Base-by-base conservation (phyloP, 2,797 vertebrate species). In the Halcyon smyrnensis region DNA sequence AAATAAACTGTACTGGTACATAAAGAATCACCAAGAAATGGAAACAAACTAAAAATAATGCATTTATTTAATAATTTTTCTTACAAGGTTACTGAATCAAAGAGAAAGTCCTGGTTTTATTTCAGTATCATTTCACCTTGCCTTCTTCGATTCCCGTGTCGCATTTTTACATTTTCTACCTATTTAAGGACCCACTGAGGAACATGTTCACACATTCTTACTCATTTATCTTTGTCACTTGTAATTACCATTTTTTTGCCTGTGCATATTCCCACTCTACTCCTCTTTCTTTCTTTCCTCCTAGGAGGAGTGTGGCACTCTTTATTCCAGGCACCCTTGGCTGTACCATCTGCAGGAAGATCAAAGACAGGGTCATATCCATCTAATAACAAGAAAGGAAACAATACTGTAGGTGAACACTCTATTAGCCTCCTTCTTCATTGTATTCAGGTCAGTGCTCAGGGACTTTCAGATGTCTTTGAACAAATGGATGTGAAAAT, bases 201-300 rank as follows among this genome's bases (percentile, higher is more conserved):
- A 97, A 90, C 83, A 89, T 76, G 67, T 85, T 97, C 95, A 84
- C 84, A 91, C 30, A 87, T 95, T 85, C 77, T 95, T 94, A 78
- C 74, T 97, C 93, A 93, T 97, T 97, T 96, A 90, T 97, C 96
- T 96, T 97, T 95, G 94, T 96, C 96, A 97, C 74, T 97, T 96
- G 86, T 95, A 96, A 96, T 97, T 97, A 96, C 87, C 74, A 84
- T 91, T 93, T 95, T 57, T 85, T 81, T 97, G 50, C 75, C 60
- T 85, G 87, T 94, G 41, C 69, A 88, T 64, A 93, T 77, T 84
- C 41, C 93, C 2, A 0, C 83, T 92, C 82, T 95, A 43, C 92
- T 91, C 73, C 76, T 95, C 74, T 93, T 96, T 94, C 80, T 94
- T 90, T 65, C 90, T 93, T 91, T 90, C 71, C 90, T 96, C 92